Percentiles rank a stretch among this genome's conserved stretches.
These are phyloP conservation scores for Drosophila aff. DNA, from an alignment of 1,140 invertebrate genomes.

Conservation along the genomic window DNA sequence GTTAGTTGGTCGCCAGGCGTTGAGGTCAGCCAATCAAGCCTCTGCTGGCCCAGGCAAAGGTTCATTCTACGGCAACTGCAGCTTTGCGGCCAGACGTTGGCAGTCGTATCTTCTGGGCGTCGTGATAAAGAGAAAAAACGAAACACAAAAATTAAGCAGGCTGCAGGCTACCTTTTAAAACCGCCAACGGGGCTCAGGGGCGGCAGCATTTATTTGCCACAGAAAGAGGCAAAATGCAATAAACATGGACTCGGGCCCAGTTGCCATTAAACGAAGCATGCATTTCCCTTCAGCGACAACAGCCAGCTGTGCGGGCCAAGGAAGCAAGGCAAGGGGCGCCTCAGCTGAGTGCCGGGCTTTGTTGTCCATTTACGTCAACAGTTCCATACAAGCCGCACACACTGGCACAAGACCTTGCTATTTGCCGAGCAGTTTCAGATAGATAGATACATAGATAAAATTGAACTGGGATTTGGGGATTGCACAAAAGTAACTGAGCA, in stretches of 20 bases:
- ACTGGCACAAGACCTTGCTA: constrained; percentile 49
- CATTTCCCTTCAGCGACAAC: constrained; percentile 51
- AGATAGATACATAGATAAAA: constrained; percentile 83
- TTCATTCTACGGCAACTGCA: constrained; percentile 52
- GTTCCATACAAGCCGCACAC: constrained; percentile 65
- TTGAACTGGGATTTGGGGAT: constrained; percentile 82
- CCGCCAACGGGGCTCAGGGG: constrained; percentile 17
- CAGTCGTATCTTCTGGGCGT: constrained; percentile 34
- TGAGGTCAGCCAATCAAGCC: constrained; percentile 69
- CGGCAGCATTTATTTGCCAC: constrained; percentile 39
- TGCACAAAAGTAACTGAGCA: constrained; percentile 83
- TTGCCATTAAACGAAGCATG: constrained; percentile 71
- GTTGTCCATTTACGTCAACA: constrained; percentile 82
- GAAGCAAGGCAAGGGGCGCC: constrained; percentile 41
- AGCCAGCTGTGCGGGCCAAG: constrained; percentile 26
- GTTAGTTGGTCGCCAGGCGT: constrained; percentile 17
- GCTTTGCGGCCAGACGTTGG: constrained; percentile 55
- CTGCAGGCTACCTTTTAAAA: constrained; percentile 49
- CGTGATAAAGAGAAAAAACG: not conserved
- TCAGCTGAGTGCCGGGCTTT: constrained; percentile 74
- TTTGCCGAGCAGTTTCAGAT: constrained; percentile 78
- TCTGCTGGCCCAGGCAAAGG: constrained; percentile 61
- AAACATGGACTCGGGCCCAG: constrained; percentile 63
- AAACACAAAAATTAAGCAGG: constrained; percentile 59
- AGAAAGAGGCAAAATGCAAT: constrained; percentile 64